These are phyloP conservation scores for Bursaphelenchus mucronatus DNA, from an alignment of 1,140 invertebrate genomes.

Conservation along the genomic window DNA sequence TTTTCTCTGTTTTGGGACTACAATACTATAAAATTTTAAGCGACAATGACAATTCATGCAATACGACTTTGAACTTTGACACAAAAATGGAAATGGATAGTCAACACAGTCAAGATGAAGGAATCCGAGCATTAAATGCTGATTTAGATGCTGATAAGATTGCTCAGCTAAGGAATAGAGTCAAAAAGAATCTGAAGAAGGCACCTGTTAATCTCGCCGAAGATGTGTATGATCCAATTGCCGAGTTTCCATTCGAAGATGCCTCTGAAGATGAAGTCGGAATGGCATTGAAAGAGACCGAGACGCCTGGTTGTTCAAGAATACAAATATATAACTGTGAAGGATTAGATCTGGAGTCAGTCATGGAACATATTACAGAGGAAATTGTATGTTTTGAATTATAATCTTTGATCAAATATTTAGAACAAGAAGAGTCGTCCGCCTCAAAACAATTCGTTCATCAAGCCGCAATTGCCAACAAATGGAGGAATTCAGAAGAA, in stretches of 20 bases:
- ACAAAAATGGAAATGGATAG: constrained; percentile 35
- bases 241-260: neutral
- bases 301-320: constrained; percentile 25
- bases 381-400: neutral
- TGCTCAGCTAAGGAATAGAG: constrained; percentile 32
- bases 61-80: constrained; percentile 20
- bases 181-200: constrained; percentile 49
- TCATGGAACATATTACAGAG: neutral
- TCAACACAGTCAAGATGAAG: constrained; percentile 32
- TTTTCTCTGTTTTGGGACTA: neutral
- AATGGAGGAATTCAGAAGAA: neutral
- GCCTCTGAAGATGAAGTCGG: constrained; percentile 28
- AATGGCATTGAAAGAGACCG: constrained; percentile 29
- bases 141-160: constrained; percentile 47
- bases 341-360: neutral
- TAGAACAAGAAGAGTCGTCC: constrained; percentile 13
- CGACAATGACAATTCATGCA: constrained; percentile 5
- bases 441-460: constrained; percentile 30
- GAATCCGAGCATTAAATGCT: constrained; percentile 28
- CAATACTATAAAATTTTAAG: neutral
- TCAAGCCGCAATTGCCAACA: constrained; percentile 8
- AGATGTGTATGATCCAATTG: constrained; percentile 21
- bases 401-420: neutral
- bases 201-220: neutral
- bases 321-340: neutral